phyloP scores from a whole-genome alignment of 2,888 invertebrate species.

The Alentia gelatinosa region DNA sequence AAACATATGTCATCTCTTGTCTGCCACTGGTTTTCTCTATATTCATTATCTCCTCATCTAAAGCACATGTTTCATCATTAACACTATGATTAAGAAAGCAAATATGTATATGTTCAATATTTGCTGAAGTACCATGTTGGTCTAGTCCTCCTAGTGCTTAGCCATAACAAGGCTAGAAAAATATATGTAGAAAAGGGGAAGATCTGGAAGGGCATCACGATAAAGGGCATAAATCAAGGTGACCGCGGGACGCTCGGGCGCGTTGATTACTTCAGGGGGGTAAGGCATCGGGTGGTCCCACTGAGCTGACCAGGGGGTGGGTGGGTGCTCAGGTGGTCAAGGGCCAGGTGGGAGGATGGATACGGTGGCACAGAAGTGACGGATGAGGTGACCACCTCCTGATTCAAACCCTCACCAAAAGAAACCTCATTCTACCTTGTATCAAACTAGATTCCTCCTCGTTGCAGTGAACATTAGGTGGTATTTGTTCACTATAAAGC shows the following conservation, averaged over 20 bases:
- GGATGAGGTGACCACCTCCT: too few species aligned
- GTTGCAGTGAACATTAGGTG: too few species aligned
- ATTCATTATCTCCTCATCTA: not conserved
- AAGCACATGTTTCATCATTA: constrained; percentile 1
- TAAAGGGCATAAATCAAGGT: not conserved
- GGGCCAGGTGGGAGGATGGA: not conserved
- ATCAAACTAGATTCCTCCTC: too few species aligned
- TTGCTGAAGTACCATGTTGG: too few species aligned
- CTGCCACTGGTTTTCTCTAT: not conserved
- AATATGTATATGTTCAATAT: not conserved
- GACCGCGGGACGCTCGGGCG: not conserved
- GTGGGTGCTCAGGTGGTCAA: not conserved
- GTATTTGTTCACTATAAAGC: too few species aligned
- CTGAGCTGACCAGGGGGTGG: not conserved
- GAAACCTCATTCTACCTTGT: too few species aligned
- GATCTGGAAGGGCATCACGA: too few species aligned
- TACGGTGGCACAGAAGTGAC: too few species aligned
- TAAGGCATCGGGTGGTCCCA: not conserved
- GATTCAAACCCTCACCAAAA: too few species aligned
- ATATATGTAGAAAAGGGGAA: too few species aligned
- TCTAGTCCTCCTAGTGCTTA: too few species aligned
- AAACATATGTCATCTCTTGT: constrained; percentile 11
- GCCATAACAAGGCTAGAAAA: too few species aligned
- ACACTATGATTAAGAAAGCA: not conserved
- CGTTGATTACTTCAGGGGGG: not conserved